Evolutionary conservation across 2,113 vertebrate species (phyloP).

Genomic region (Pseudopipra pipra): DNA sequence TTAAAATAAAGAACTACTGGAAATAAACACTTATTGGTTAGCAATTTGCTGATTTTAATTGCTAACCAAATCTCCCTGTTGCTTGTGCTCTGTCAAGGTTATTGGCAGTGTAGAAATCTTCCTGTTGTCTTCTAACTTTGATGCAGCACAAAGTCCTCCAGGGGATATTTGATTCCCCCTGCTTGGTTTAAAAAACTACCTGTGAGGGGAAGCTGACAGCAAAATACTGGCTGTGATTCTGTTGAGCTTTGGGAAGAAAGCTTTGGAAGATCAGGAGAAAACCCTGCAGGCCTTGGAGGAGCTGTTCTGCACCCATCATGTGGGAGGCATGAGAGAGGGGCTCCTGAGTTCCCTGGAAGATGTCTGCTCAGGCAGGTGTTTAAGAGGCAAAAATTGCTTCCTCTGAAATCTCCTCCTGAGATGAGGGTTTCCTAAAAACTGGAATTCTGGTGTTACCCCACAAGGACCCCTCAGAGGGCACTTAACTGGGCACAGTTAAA

Average conservation of each 20-base stretch:
- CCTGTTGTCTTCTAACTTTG: background rate
- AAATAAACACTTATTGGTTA: background rate
- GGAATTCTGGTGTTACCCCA: rapidly evolving
- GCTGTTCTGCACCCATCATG: rapidly evolving
- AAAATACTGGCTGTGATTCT: background rate
- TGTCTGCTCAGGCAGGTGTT: background rate
- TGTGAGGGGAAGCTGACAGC: background rate
- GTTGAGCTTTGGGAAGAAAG: background rate
- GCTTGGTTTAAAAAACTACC: background rate
- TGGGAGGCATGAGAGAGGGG: background rate
- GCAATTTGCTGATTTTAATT: background rate
- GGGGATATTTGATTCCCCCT: background rate
- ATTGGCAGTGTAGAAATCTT: background rate
- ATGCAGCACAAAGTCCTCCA: background rate
- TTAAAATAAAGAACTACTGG: background rate
- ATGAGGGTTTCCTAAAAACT: background rate
- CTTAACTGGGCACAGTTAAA: background rate
- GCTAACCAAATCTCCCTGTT: background rate
- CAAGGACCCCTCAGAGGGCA: background rate
- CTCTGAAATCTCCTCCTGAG: background rate
- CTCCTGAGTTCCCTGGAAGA: background rate
- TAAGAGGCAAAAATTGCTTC: background rate
- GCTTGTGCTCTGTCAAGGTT: background rate
- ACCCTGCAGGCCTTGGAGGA: background rate
- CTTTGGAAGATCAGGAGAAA: background rate